These are phyloP conservation scores for Tipula confusa DNA, from an alignment of 2,888 invertebrate genomes.

Conservation along the genomic window DNA sequence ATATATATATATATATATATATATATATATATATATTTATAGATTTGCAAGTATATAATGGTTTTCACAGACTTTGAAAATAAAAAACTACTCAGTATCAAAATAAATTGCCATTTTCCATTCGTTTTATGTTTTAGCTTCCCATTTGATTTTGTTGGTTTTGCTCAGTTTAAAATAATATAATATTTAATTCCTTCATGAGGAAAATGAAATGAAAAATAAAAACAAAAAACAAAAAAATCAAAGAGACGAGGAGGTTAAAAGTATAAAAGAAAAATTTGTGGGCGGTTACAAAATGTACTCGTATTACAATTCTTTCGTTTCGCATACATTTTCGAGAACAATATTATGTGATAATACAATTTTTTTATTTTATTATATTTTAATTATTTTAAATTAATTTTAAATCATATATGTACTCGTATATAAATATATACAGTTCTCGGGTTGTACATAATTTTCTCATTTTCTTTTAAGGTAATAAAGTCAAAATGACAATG, in stretches of 20 bases:
- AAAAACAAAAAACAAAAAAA: background rate
- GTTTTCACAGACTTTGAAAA: background rate
- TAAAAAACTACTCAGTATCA: background rate
- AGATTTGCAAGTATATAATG: background rate
- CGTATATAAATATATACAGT: background rate
- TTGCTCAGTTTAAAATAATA: background rate
- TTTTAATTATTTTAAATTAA: slow-evolving; percentile 25
- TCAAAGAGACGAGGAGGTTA: background rate
- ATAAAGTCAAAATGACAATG: too few species aligned
- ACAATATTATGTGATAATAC: background rate
- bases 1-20: too few species aligned
- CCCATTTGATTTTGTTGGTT: slow-evolving; percentile 20
- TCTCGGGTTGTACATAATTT: background rate
- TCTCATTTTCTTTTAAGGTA: background rate
- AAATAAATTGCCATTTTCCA: slow-evolving; percentile 7
- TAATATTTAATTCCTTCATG: background rate
- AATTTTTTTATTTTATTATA: slow-evolving; percentile 3
- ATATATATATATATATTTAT: background rate
- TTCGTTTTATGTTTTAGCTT: background rate
- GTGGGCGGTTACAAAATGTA: background rate
- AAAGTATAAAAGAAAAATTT: background rate
- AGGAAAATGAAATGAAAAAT: background rate
- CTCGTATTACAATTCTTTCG: too few species aligned
- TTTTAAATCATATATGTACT: background rate
- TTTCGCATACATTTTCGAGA: background rate